Evolutionary conservation across 2,113 vertebrate species (phyloP).

Genomic region (Corydoras sp.): DNA sequence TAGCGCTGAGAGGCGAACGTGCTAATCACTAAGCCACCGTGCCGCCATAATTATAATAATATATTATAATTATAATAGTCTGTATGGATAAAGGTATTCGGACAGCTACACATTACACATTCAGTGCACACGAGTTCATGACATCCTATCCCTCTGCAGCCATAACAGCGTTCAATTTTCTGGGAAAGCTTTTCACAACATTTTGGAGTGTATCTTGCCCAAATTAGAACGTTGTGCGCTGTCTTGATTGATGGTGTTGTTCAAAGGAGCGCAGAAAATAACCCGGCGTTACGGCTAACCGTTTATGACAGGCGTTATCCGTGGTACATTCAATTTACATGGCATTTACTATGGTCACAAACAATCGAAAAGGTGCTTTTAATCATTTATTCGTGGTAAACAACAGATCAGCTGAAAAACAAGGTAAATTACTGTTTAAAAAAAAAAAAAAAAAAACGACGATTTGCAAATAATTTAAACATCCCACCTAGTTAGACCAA

Average conservation of each 20-base stretch:
- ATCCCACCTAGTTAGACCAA: no score
- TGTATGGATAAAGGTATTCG: neutral
- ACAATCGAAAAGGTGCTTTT: constrained; percentile 1
- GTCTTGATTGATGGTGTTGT: neutral
- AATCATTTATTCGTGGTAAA: constrained; percentile 5
- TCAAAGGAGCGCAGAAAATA: neutral
- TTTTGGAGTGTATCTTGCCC: no score
- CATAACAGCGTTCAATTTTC: no score
- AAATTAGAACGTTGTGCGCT: neutral
- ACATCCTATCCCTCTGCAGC: no score
- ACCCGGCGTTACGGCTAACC: neutral
- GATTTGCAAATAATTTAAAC: constrained; percentile 10
- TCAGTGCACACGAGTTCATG: no score
- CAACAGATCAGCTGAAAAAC: neutral
- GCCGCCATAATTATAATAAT: no score
- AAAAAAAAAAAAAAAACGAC: no score
- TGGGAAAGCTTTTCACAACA: no score
- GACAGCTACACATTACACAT: neutral
- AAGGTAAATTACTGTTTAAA: no score
- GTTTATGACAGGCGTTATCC: neutral
- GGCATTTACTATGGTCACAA: constrained; percentile 19
- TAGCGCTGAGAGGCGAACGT: no score
- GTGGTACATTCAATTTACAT: neutral
- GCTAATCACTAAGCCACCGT: no score
- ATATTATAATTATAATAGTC: no score